A percentile compares a stretch with the other conserved stretches of the same genome.
Evolutionary conservation across 2,888 invertebrate species (phyloP).

Genomic region (Actias luna): DNA sequence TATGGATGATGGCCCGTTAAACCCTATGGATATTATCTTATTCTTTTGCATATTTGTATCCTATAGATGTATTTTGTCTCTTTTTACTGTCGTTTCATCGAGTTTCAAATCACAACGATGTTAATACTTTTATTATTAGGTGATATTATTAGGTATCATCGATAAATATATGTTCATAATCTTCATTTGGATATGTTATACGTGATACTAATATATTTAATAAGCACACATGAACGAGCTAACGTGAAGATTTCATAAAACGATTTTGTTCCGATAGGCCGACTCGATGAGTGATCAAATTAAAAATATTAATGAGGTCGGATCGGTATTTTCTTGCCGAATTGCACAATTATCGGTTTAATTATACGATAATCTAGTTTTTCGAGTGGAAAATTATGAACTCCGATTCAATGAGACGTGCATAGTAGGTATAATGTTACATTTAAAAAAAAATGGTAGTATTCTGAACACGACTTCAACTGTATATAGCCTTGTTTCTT

Average conservation of each 20-base stretch:
- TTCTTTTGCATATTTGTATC: too few relatives aligned
- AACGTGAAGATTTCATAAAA: conserved; percentile 6
- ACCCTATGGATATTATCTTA: too few relatives aligned
- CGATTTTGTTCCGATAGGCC: conserved; percentile 8
- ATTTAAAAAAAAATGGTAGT: background rate
- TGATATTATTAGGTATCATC: too few relatives aligned
- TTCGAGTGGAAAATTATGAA: conserved; percentile 41
- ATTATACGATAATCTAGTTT: conserved; percentile 49
- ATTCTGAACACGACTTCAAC: background rate
- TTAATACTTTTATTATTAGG: too few relatives aligned
- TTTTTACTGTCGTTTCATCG: too few relatives aligned
- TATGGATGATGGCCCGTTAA: too few relatives aligned
- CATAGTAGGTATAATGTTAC: background rate
- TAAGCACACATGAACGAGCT: conserved; percentile 7
- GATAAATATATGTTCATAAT: too few relatives aligned
- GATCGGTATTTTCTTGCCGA: conserved; percentile 41
- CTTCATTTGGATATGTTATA: background rate
- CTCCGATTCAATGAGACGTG: conserved; percentile 6
- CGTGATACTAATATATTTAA: background rate
- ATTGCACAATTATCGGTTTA: conserved; percentile 66
- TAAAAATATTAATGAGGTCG: conserved; percentile 18
- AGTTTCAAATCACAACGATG: background rate
- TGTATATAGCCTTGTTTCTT: too few relatives aligned
- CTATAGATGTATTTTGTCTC: too few relatives aligned
- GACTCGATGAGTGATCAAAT: conserved; percentile 16